Conservation (phyloP, 2,113 vertebrate genomes). For the Pogona vitticeps region DNA sequence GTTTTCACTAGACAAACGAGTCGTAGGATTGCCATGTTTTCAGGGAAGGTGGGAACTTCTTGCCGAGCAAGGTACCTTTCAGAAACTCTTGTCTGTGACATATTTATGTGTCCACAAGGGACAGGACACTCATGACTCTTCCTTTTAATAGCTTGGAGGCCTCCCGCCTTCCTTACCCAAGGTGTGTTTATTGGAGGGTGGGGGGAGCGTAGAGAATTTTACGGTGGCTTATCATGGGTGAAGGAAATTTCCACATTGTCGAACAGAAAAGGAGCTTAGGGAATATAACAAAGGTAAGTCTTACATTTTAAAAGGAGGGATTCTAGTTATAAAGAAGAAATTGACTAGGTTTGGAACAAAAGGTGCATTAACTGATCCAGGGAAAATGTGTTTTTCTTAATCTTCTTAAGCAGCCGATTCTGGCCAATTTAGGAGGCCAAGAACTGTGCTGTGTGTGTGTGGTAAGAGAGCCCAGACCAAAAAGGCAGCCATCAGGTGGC, state of each 20-base stretch:
- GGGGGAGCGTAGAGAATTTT: not conserved
- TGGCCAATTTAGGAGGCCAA: not conserved
- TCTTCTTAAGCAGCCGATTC: not conserved
- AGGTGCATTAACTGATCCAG: not conserved
- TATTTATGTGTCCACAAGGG: no score
- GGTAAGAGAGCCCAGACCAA: not conserved
- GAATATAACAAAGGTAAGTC: conserved; percentile 11
- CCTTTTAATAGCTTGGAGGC: not conserved
- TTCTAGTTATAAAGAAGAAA: not conserved
- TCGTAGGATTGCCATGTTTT: no score
- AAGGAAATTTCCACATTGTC: conserved; percentile 32
- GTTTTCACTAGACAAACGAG: no score
- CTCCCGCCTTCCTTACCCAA: conserved; percentile 24
- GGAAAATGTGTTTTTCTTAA: not conserved
- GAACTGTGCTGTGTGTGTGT: not conserved
- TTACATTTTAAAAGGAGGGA: conserved; percentile 15
- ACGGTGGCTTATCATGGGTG: not conserved
- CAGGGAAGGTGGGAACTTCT: no score
- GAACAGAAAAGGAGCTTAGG: not conserved
- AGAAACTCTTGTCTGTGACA: no score
- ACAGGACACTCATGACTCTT: no score
- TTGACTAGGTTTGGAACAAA: not conserved
- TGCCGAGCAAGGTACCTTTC: no score
- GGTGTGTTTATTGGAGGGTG: not conserved
- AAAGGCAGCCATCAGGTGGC: not conserved